Conservation (phyloP, 2,797 vertebrate genomes). For the Pyrocephalus nanus region DNA sequence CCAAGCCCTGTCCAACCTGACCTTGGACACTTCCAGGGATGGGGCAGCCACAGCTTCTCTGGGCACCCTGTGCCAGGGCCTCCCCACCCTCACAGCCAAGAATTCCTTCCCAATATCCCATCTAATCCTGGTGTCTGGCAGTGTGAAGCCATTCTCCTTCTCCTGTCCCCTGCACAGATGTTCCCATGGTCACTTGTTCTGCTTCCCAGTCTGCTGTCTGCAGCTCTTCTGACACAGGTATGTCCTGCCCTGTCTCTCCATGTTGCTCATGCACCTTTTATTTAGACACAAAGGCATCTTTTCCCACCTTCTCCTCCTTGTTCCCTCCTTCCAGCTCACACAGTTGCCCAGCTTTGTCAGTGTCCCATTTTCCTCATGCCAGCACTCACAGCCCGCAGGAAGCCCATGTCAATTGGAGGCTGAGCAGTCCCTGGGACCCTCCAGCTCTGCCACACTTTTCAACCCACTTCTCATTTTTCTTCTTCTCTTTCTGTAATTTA, state of each 20-base stretch:
- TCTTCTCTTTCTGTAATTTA: not conserved
- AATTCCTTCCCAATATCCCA: not conserved
- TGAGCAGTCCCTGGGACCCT: constrained; percentile 42
- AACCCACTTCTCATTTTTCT: constrained; percentile 53
- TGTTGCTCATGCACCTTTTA: not conserved
- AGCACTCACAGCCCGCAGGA: not conserved
- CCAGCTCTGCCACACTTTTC: constrained; percentile 43
- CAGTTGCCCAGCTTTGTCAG: not conserved
- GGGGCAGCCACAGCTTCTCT: not conserved
- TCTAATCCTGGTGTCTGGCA: not conserved
- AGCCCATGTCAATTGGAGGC: constrained; percentile 12
- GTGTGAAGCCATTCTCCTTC: not conserved
- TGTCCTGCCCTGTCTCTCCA: not conserved
- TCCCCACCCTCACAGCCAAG: not conserved
- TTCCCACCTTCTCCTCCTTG: not conserved
- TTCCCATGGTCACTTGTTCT: not conserved
- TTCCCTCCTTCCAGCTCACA: not conserved
- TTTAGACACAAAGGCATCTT: not conserved
- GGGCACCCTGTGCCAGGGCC: not conserved
- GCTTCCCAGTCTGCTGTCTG: not conserved
- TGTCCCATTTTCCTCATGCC: not conserved
- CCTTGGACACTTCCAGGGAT: not conserved
- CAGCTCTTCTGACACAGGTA: not conserved
- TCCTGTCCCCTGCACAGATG: not conserved
- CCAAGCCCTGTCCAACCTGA: fast-evolving